Conservation (phyloP, 2,888 invertebrate species). For the Panopea generosa region DNA sequence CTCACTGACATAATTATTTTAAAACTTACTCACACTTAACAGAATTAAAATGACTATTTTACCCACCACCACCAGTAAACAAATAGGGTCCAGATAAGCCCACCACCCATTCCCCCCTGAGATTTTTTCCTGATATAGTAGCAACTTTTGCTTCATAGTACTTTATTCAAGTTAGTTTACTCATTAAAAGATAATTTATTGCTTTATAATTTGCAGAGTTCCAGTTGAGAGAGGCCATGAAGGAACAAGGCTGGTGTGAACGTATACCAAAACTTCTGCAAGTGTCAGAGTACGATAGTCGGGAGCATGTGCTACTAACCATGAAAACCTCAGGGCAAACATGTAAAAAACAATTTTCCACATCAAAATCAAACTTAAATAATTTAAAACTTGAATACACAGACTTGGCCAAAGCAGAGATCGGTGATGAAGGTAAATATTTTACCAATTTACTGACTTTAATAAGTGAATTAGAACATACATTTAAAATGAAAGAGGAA, state of each 20-base stretch:
- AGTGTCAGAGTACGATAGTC: constrained; percentile 80
- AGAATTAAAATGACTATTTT: too few relatives aligned
- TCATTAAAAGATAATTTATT: too few relatives aligned
- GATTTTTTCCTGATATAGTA: too few relatives aligned
- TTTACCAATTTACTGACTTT: constrained; percentile 51
- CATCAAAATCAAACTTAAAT: constrained; percentile 45
- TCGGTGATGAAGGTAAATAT: constrained; percentile 62
- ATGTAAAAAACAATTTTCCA: constrained; percentile 74
- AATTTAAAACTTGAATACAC: constrained; percentile 65
- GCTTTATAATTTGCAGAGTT: too few relatives aligned
- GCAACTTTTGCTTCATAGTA: too few relatives aligned
- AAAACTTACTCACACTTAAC: too few relatives aligned
- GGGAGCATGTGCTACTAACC: constrained; percentile 84
- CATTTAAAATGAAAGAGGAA: constrained; percentile 39
- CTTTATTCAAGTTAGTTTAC: too few relatives aligned
- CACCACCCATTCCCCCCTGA: too few relatives aligned
- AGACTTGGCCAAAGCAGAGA: constrained; percentile 61
- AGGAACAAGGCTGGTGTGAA: constrained; percentile 82
- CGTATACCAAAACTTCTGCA: constrained; percentile 74
- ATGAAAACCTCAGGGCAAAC: constrained; percentile 76
- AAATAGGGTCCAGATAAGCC: too few relatives aligned
- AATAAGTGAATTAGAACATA: constrained; percentile 27
- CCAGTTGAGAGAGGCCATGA: constrained; percentile 72
- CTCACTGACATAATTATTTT: too few relatives aligned
- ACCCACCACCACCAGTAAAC: too few relatives aligned